These are phyloP conservation scores for Danio aesculapii DNA, from an alignment of 2,797 vertebrate species.

Conservation along the genomic window DNA sequence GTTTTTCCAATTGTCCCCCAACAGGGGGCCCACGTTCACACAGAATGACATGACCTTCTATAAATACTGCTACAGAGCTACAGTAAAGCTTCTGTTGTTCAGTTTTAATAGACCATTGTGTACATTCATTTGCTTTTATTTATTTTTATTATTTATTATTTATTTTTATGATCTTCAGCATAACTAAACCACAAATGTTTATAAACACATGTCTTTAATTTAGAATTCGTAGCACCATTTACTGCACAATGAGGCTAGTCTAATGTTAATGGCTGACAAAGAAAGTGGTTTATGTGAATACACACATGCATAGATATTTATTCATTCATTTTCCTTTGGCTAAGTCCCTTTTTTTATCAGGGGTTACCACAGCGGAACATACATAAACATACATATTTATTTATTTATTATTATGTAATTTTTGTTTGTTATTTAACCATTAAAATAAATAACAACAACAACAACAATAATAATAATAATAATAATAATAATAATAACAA, in stretches of 20 bases:
- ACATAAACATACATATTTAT: too few relatives aligned
- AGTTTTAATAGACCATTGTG: constrained; percentile 10
- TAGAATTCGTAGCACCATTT: neutral
- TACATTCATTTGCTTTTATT: too few relatives aligned
- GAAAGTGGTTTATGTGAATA: neutral
- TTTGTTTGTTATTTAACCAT: too few relatives aligned
- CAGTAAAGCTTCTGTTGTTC: neutral
- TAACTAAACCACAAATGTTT: neutral
- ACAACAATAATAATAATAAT: too few relatives aligned
- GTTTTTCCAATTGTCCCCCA: constrained; percentile 35
- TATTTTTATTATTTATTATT: neutral
- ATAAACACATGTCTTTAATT: constrained; percentile 3
- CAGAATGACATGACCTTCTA: neutral
- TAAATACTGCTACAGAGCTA: constrained; percentile 12
- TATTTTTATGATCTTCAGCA: constrained; percentile 14
- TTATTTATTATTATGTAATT: too few relatives aligned
- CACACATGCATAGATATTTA: too few relatives aligned
- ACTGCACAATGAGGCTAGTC: constrained; percentile 13
- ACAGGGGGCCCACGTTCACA: constrained; percentile 56
- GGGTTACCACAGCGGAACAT: too few relatives aligned
- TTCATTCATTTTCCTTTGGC: too few relatives aligned
- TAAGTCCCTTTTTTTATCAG: too few relatives aligned
- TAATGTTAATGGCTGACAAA: constrained; percentile 23
- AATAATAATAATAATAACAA: too few relatives aligned
- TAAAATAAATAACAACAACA: too few relatives aligned